Evolutionary conservation across 1,140 invertebrate species (phyloP).

Genomic region (Gryon sp.): DNA sequence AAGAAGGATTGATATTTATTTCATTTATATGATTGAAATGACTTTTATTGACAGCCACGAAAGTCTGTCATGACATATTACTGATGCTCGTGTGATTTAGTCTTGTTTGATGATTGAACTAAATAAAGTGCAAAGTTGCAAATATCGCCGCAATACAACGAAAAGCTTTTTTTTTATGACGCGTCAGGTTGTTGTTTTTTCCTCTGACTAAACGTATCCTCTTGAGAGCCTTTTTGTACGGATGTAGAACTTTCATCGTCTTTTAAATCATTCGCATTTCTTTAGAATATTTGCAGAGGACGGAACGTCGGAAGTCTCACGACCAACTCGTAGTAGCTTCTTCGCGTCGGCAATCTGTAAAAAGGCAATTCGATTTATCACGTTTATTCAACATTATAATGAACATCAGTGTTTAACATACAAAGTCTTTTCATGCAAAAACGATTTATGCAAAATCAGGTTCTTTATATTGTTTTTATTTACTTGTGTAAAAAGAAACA

Average conservation of each 20-base stretch:
- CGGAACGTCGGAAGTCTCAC: constrained; percentile 1
- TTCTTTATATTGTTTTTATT: too few relatives aligned
- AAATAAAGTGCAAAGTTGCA: constrained; percentile 47
- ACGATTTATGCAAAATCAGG: too few relatives aligned
- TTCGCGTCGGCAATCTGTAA: constrained; percentile 35
- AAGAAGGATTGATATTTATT: too few relatives aligned
- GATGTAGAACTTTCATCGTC: constrained; percentile 12
- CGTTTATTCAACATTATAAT: constrained; percentile 5
- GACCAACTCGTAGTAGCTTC: not conserved
- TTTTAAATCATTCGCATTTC: constrained; percentile 32
- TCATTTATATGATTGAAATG: too few relatives aligned
- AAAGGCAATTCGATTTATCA: constrained; percentile 15
- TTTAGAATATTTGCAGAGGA: constrained; percentile 7
- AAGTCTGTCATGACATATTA: too few relatives aligned
- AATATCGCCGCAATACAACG: constrained; percentile 35
- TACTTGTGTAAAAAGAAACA: too few relatives aligned
- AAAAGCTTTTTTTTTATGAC: constrained; percentile 41
- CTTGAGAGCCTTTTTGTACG: constrained; percentile 42
- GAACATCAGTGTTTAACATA: too few relatives aligned
- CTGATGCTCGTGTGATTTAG: constrained; percentile 32
- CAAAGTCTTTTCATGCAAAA: too few relatives aligned
- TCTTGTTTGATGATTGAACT: constrained; percentile 26
- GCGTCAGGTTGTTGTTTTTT: constrained; percentile 33
- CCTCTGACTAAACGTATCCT: constrained; percentile 31
- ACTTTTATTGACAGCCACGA: too few relatives aligned